These are phyloP conservation scores for Opisthocomus hoazin DNA, from an alignment of 2,113 vertebrate species.

Conservation along the genomic window DNA sequence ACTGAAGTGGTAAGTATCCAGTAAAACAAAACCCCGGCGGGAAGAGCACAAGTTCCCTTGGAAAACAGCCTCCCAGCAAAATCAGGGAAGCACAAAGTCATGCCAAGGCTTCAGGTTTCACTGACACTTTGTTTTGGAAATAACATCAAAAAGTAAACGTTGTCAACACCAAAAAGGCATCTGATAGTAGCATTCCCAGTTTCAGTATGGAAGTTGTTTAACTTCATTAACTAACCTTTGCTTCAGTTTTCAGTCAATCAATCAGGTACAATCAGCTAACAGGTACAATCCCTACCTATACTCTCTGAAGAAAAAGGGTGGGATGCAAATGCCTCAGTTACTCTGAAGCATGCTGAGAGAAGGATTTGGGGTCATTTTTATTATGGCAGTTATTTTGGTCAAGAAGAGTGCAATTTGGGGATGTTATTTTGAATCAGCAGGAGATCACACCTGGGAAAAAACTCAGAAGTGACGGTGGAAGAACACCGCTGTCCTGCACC, in stretches of 20 bases:
- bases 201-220: neutral
- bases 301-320: neutral
- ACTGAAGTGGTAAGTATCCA: neutral
- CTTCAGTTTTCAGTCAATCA: neutral
- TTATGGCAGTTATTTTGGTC: neutral
- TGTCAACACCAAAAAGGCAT: neutral
- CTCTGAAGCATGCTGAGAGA: neutral
- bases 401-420: neutral
- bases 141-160: neutral
- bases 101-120: neutral
- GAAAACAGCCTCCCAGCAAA: neutral
- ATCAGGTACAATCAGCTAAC: neutral
- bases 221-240: neutral
- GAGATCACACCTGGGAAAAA: neutral
- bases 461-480: neutral
- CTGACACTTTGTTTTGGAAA: constrained; percentile 12
- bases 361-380: neutral
- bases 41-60: neutral
- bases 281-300: neutral
- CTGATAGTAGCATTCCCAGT: neutral
- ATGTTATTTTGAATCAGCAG: neutral
- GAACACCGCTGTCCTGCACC: neutral
- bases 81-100: neutral
- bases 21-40: neutral
- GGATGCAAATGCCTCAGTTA: neutral